A percentile compares a stretch with the other conserved stretches of the same genome.
phyloP scores from a whole-genome alignment of 53 echinoderm and acorn worm genomes.

The Crossaster papposus region DNA sequence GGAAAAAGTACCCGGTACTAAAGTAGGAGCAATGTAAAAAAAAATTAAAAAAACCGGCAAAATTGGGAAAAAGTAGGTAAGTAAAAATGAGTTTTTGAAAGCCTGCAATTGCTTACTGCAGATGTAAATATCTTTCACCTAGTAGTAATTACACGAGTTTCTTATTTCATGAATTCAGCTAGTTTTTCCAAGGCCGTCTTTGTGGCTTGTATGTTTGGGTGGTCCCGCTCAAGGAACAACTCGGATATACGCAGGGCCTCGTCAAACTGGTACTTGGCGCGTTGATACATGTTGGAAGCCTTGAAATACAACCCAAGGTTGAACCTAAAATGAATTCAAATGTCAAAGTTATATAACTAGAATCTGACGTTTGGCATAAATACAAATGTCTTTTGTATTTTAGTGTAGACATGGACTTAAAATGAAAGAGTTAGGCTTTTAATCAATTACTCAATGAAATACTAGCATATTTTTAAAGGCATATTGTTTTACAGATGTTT shows the following conservation, averaged over 20 bases:
- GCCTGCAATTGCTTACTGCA: background rate
- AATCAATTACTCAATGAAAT: too few species aligned
- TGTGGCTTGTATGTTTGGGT: conserved; percentile 47
- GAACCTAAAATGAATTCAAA: conserved; percentile 19
- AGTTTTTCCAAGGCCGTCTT: conserved; percentile 55
- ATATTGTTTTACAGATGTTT: too few species aligned
- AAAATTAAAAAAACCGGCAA: too few species aligned
- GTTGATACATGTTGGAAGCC: conserved; percentile 48
- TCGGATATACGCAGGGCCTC: conserved; percentile 60
- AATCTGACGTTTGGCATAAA: background rate
- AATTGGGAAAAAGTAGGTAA: too few species aligned
- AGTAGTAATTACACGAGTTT: background rate
- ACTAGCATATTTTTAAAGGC: too few species aligned
- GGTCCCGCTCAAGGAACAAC: conserved; percentile 56
- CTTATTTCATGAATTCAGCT: conserved; percentile 30
- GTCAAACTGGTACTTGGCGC: conserved; percentile 62
- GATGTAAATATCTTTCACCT: background rate
- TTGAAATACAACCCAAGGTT: conserved; percentile 66
- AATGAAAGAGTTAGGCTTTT: background rate
- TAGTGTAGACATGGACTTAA: background rate
- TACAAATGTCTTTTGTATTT: background rate
- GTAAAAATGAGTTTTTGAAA: too few species aligned
- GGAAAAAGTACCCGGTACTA: too few species aligned
- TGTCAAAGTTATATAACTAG: too few species aligned
- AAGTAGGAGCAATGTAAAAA: too few species aligned